Conservation (phyloP, 2,113 vertebrate genomes). For the Thunnus maccoyii region DNA sequence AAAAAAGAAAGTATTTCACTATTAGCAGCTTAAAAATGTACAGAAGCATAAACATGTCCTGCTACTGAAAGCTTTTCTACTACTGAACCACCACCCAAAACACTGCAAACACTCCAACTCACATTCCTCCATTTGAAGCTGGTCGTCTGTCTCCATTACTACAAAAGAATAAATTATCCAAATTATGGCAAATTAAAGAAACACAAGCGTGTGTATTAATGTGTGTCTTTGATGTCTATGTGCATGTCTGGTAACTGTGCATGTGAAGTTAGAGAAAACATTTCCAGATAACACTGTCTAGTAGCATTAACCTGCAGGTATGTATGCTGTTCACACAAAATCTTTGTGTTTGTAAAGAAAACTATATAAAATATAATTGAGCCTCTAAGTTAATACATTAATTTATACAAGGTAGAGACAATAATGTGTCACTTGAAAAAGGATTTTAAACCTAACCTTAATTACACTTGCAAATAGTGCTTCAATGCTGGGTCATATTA, state of each 20-base stretch:
- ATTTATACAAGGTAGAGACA: not conserved
- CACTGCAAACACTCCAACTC: constrained; percentile 81
- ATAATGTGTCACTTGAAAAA: not conserved
- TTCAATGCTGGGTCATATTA: not conserved
- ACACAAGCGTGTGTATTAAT: constrained; percentile 37
- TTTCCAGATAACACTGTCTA: not conserved
- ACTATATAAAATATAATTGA: not conserved
- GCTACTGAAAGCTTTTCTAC: constrained; percentile 39
- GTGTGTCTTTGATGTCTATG: constrained; percentile 1
- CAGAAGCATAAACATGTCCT: constrained; percentile 30
- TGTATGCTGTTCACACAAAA: not conserved
- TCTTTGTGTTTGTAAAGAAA: not conserved
- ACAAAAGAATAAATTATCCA: constrained; percentile 85
- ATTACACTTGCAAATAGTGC: not conserved
- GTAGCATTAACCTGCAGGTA: not conserved
- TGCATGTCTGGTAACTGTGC: not conserved
- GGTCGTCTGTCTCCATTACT: constrained; percentile 79
- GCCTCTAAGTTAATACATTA: not conserved
- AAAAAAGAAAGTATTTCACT: not conserved
- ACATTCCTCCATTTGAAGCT: constrained; percentile 86
- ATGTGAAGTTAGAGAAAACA: not conserved
- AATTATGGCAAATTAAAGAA: constrained; percentile 77
- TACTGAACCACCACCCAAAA: constrained; percentile 75
- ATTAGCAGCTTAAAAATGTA: not conserved
- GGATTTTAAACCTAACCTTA: not conserved